These are phyloP conservation scores for Drosophila phalerata DNA, from an alignment of 2,888 invertebrate genomes.

Conservation along the genomic window DNA sequence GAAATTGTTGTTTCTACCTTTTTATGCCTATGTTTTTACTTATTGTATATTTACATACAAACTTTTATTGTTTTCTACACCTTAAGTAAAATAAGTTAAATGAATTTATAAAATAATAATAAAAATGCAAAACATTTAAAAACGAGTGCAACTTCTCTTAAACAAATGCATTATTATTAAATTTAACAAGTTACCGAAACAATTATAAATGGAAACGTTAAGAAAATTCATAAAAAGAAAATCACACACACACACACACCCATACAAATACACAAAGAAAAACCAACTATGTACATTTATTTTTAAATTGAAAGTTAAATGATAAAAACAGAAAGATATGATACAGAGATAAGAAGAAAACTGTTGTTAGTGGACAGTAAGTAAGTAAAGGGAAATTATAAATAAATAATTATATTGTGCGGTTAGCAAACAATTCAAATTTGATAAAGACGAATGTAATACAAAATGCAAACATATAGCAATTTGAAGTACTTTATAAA, in stretches of 20 bases:
- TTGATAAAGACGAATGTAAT: slow-evolving; percentile 62
- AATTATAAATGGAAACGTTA: slow-evolving; percentile 27
- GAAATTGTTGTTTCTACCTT: slow-evolving; percentile 73
- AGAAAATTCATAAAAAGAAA: slow-evolving; percentile 30
- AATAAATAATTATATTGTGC: slow-evolving; percentile 34
- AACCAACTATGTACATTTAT: slow-evolving; percentile 55
- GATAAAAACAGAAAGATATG: slow-evolving; percentile 25
- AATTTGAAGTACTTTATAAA: slow-evolving; percentile 81
- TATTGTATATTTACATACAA: slow-evolving; percentile 52
- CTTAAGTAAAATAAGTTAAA: slow-evolving; percentile 71
- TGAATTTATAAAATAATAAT: slow-evolving; percentile 70
- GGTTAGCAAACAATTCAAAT: slow-evolving; percentile 42
- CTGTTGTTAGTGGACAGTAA: slow-evolving; percentile 15
- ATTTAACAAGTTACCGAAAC: slow-evolving; percentile 30
- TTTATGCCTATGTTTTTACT: slow-evolving; percentile 57
- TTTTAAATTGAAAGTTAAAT: slow-evolving; percentile 66
- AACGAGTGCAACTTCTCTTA: slow-evolving; percentile 69
- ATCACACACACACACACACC: slow-evolving; percentile 24
- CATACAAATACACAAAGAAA: slow-evolving; percentile 27
- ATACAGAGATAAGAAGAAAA: slow-evolving; percentile 35
- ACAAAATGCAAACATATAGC: slow-evolving; percentile 81
- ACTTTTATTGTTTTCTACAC: slow-evolving; percentile 68
- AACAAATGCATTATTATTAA: slow-evolving; percentile 55
- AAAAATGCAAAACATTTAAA: slow-evolving; percentile 24
- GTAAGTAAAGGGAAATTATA: background rate